A percentile compares a stretch with the other conserved stretches of the same genome.
Conservation (phyloP, 2,113 vertebrate species). For the Marcusenius ussheri region DNA sequence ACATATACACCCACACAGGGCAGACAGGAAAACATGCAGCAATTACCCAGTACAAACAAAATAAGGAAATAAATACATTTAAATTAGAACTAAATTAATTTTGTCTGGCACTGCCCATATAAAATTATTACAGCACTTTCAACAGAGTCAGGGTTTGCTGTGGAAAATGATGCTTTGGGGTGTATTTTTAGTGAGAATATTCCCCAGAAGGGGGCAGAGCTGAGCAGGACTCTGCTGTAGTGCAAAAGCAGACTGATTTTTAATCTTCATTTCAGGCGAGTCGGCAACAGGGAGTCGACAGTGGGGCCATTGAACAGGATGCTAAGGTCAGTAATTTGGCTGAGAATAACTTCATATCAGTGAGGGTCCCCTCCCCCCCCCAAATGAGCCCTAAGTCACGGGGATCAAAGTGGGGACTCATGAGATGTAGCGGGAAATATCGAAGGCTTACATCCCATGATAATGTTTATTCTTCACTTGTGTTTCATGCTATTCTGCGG, state of each 20-base stretch:
- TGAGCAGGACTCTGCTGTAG: neutral
- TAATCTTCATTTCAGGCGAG: slow-evolving; percentile 59
- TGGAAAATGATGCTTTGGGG: neutral
- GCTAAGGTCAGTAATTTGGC: slow-evolving; percentile 72
- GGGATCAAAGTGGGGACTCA: neutral
- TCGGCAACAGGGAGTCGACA: slow-evolving; percentile 72
- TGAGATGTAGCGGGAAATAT: neutral
- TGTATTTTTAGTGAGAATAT: neutral
- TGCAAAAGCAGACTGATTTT: neutral
- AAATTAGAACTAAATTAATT: neutral
- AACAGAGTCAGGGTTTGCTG: neutral
- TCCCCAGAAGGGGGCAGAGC: neutral
- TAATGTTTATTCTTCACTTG: neutral
- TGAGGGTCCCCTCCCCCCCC: neutral
- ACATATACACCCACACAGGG: neutral
- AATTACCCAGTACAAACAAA: neutral
- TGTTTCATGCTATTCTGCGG: neutral
- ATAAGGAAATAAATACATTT: neutral
- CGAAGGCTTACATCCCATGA: neutral
- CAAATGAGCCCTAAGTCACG: neutral
- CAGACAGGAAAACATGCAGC: neutral
- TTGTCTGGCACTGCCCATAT: no score
- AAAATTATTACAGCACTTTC: neutral
- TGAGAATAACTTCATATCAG: neutral
- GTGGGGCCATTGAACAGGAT: slow-evolving; percentile 74